phyloP scores from a whole-genome alignment of 2,113 vertebrate species.

The Nothobranchius furzeri region DNA sequence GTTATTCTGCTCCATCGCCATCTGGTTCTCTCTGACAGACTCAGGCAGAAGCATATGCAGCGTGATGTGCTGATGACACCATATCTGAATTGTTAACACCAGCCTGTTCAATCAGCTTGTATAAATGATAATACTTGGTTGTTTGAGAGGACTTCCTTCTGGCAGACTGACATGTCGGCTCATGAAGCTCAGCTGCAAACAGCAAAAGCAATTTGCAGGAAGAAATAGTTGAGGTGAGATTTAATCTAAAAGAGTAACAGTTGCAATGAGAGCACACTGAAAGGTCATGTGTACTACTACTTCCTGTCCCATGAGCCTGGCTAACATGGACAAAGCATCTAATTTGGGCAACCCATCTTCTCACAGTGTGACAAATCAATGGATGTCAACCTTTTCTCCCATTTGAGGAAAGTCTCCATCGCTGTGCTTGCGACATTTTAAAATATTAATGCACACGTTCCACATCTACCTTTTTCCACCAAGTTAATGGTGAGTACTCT shows the following conservation, averaged over 20 bases:
- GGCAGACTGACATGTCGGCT: constrained; percentile 4
- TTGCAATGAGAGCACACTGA: constrained; percentile 10
- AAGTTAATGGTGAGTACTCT: not conserved
- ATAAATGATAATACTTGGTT: constrained; percentile 21
- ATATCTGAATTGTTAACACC: constrained; percentile 54
- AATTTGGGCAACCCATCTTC: constrained; percentile 29
- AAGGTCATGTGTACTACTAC: constrained; percentile 52
- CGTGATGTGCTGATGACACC: constrained; percentile 32
- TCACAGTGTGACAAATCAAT: constrained; percentile 42
- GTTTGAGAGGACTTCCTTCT: constrained; percentile 7
- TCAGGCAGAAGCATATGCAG: constrained; percentile 48
- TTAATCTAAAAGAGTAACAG: constrained; percentile 42
- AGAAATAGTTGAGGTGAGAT: constrained; percentile 27
- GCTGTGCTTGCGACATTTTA: constrained; percentile 16
- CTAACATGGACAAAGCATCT: constrained; percentile 54
- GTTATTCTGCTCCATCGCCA: constrained; percentile 43
- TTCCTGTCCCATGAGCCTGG: constrained; percentile 22
- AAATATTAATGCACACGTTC: constrained; percentile 39
- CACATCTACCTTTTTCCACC: constrained; percentile 1
- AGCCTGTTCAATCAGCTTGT: constrained; percentile 22
- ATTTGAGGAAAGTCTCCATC: constrained; percentile 19
- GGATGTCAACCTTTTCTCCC: constrained; percentile 23
- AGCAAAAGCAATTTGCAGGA: constrained; percentile 28
- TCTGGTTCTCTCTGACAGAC: constrained; percentile 47
- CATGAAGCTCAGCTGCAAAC: constrained; percentile 6